Base-by-base conservation (phyloP, 2,888 invertebrate genomes). In the Nipponacmea schrenckii region DNA sequence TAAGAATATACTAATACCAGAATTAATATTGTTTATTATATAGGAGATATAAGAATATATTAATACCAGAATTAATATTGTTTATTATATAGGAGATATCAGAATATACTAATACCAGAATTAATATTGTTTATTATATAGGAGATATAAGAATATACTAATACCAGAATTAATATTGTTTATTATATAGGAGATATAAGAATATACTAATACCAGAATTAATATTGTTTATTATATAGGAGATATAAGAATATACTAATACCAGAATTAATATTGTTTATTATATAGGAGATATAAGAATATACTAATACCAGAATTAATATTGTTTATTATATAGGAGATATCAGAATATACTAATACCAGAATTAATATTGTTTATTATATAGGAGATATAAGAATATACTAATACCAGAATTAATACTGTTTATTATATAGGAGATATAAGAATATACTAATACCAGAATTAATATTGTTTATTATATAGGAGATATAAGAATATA, bases 131-230 rank as follows among this genome's bases (percentile, higher is more conserved):
- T 39, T 39, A 5, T 10, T 5, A 8, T 39, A 5, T 10, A 85
- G 84, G 68, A 71, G 73, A 5, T 77, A 83, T 74, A 63, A 67
- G 26, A 68, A 71, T 8, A 72, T 80, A n/a, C 69, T 86, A 7
- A 80, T 87, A 5, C 82, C 86, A 14, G 78, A 79, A 31, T 72
- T 85, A 44, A 39, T 8, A 39, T 39, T 39, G 1, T 39, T 39
- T 39, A 5, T 10, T 5, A 8, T 39, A 5, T 10, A 85, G 84
- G 68, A 71, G 73, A 5, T 77, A 83, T 74, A 63, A 67, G 26
- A 68, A 71, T 8, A 72, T 80, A n/a, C 69, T 86, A 7, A 80
- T 87, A 5, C 82, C 86, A 14, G 78, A 79, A 31, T 72, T 85
- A 44, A 39, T 8, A 39, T 39, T 39, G 1, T 39, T 39, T 39